Base-by-base conservation (phyloP, 1,140 invertebrate species). In the Bombus pascuorum region DNA sequence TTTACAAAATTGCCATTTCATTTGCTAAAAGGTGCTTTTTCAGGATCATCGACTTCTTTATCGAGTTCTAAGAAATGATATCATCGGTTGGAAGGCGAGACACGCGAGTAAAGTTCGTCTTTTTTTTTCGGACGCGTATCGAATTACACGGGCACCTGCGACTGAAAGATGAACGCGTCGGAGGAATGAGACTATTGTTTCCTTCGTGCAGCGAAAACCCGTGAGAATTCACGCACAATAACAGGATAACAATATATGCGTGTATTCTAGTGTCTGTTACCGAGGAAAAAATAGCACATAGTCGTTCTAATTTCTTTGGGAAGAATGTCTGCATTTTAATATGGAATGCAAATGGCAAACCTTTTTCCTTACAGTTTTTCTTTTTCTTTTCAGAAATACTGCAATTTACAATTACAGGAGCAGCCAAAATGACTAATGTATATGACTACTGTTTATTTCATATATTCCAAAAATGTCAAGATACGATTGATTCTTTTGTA, bases 171-270 rank as follows among this genome's bases (percentile, higher is more conserved):
- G 53, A n/a, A 34, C 47, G 39, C n/a, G 10, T 32, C 12, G 10
- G 12, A 47, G 44, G 32, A 75, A 57, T 6, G 32, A 53, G 32
- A 37, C 44, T n/a, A 76, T 59, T 77, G 57, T 77, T 62, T 76
- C 25, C 74, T n/a, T 62, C 39, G 57, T 39, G 28, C 34, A 57
- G 75, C 42, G 42, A 73, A 73, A 62, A 57, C n/a, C 75, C 37
- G 75, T 77, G 75, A 77, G 57, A 77, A 77, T 59, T 25, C 53
- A 18, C 5, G 12, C 10, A 77, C 75, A 77, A 77, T 62, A 34
- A 62, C 34, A 62, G 39, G n/a, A 73, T 44, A 73, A 73, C 18
- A 25, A 73, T 32, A 12, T 37, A 5, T 10, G 13, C n/a, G 71
- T 22, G n/a, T 9, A 32, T 10, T 18, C n/a, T 18, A 10, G 18